Evolutionary conservation across 2,888 invertebrate genomes (phyloP).

Genomic region (Heliconius erato): DNA sequence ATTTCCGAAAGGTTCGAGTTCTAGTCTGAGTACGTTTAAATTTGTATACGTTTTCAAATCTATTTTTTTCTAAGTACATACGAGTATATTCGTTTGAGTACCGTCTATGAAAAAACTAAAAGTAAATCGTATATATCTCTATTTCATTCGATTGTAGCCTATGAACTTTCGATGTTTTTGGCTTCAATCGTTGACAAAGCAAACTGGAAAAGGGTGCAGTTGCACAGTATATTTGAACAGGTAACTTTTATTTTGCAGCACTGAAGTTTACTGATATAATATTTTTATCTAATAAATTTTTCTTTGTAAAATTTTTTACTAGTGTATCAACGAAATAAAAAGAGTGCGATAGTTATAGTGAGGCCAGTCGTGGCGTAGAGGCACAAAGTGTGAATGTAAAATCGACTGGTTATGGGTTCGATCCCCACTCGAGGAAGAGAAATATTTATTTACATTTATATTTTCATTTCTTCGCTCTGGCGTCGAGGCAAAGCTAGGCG

Average conservation of each 20-base stretch:
- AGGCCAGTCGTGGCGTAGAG: no score
- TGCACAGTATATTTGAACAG: constrained; percentile 35
- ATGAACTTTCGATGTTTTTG: constrained; percentile 36
- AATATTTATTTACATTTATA: no score
- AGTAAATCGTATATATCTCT: constrained; percentile 14
- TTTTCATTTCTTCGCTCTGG: no score
- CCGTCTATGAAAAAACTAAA: background rate
- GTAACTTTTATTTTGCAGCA: constrained; percentile 41
- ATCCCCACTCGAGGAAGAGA: no score
- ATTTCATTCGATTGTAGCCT: constrained; percentile 32
- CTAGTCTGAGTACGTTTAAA: background rate
- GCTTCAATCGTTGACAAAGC: constrained; percentile 40
- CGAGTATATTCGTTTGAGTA: background rate
- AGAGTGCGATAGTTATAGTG: no score
- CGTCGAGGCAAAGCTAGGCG: no score
- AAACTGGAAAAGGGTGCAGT: constrained; percentile 38
- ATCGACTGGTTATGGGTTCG: no score
- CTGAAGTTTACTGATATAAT: constrained; percentile 21
- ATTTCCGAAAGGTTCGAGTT: background rate
- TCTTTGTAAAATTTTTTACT: background rate
- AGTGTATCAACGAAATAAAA: background rate
- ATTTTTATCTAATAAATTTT: background rate
- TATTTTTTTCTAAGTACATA: background rate
- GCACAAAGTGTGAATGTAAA: no score
- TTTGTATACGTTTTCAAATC: background rate